Base-by-base conservation (phyloP, 2,888 invertebrate genomes). In the Agrenia bidenticulata region DNA sequence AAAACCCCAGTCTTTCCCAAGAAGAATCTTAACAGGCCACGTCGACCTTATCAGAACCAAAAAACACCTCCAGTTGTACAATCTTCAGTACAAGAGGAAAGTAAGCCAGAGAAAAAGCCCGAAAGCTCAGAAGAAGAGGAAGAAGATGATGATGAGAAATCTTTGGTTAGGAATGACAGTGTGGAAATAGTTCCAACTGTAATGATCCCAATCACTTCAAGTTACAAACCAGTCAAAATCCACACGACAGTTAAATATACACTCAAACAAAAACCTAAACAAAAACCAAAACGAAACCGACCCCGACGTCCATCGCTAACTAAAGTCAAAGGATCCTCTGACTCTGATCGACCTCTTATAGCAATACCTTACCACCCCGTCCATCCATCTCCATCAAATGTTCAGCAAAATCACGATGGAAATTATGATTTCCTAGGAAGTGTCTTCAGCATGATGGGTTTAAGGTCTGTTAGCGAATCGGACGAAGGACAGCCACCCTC, bases 1-100 rank as follows among this genome's bases (percentile, higher is more conserved):
- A 55, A 50, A 27, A 58, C 57, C 24, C 66, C 66, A 11, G 50
- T n/a, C 2, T 64, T 66, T 50, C 63, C 60, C 24, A 63, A 60
- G 24, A 64, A 56, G 56, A 63, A n/a, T n/a, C n/a, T n/a, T n/a
- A n/a, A n/a, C n/a, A n/a, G 27, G n/a, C n/a, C 15, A 26, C 45
- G 21, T 5, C 5, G 5, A 4, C 11, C 23, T 15, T 59, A 26
- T 13, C 51, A 45, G 60, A 54, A 51, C 19, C 21, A 23, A 24
- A 7, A 19, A 24, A 27, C 13, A 26, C 37, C 41, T 5, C 53
- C 53, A 7, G 19, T 21, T 5, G 15, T 13, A 1, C 60, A 37
- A 1, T 41, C 57, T 2, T 21, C 19, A 13, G 41, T 13, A n/a
- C 37, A 21, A 23, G 58, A 51, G 24, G 21, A 45, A 26, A 23